phyloP scores from a whole-genome alignment of 2,113 vertebrate species.

The Cryptomyrus ogoouensis region DNA sequence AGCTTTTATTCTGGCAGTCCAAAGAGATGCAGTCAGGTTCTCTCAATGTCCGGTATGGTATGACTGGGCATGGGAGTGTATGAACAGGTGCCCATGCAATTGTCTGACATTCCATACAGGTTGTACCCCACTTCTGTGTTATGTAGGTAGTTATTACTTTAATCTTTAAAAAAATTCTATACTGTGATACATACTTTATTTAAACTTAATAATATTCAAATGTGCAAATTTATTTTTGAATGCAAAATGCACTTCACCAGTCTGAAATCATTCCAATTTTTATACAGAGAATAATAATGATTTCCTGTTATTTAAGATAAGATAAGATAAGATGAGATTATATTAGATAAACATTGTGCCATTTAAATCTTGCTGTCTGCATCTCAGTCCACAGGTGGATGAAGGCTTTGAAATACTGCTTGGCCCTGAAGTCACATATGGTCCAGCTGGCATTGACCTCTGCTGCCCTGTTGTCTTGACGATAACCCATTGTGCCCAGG shows the following conservation, averaged over 20 bases:
- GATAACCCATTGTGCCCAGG: conserved; percentile 78
- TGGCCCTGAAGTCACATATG: conserved; percentile 81
- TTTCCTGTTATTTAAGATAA: not conserved
- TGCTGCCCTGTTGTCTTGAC: conserved; percentile 79
- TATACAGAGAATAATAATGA: not conserved
- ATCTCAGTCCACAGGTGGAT: conserved; percentile 64
- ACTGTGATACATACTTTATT: not conserved
- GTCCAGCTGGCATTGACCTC: conserved; percentile 70
- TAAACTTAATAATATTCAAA: not conserved
- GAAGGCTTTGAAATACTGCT: conserved; percentile 75
- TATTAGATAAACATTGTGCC: not conserved
- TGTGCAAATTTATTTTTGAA: not conserved
- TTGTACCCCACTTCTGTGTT: not conserved
- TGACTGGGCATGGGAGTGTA: not conserved
- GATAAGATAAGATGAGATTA: not conserved
- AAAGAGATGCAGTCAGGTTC: not conserved
- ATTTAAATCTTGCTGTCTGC: conserved; percentile 10
- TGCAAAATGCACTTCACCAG: not conserved
- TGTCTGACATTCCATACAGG: not conserved
- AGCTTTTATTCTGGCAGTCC: not conserved
- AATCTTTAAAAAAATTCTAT: not conserved
- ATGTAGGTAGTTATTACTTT: not conserved
- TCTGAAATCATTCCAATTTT: not conserved
- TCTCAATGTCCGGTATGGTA: not conserved
- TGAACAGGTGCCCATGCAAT: not conserved